Percentiles rank a stretch among this genome's conserved stretches.
These are phyloP conservation scores for Coenonympha glycerion DNA, from an alignment of 2,888 invertebrate species.

Conservation along the genomic window DNA sequence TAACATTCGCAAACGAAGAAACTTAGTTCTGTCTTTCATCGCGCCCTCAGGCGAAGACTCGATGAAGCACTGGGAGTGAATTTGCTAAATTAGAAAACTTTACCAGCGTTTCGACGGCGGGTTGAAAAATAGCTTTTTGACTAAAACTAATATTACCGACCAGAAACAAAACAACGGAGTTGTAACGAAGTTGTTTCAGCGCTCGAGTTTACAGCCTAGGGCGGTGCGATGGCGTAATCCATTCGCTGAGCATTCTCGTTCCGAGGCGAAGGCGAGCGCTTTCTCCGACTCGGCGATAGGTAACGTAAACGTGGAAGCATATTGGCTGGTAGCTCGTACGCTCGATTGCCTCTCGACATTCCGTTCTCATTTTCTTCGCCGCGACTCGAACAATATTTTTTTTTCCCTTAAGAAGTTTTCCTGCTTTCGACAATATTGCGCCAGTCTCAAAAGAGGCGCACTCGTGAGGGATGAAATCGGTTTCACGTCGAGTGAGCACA, in stretches of 20 bases:
- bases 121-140: conserved; percentile 73
- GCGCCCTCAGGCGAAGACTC: conserved; percentile 41
- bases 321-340: conserved; percentile 58
- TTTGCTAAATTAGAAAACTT: conserved; percentile 74
- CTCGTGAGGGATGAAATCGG: conserved; percentile 66
- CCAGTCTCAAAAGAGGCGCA: conserved; percentile 66
- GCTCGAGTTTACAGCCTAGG: conserved; percentile 60
- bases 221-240: conserved; percentile 50
- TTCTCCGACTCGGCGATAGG: conserved; percentile 54
- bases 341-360: conserved; percentile 67
- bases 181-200: conserved; percentile 71
- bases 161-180: conserved; percentile 68
- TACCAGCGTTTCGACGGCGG: conserved; percentile 62
- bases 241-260: conserved; percentile 47
- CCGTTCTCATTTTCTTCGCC: conserved; percentile 64
- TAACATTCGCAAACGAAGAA: conserved; percentile 22
- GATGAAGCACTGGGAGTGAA: conserved; percentile 58
- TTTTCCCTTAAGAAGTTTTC: conserved; percentile 68
- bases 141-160: conserved; percentile 73
- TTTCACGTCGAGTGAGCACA: conserved; percentile 74
- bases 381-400: conserved; percentile 60
- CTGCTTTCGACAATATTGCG: conserved; percentile 73
- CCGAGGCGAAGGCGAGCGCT: conserved; percentile 36
- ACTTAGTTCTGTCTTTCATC: conserved; percentile 40
- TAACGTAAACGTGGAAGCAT: conserved; percentile 59